Evolutionary conservation across 2,888 invertebrate genomes (phyloP).

Genomic region (Epinotia bilunana): DNA sequence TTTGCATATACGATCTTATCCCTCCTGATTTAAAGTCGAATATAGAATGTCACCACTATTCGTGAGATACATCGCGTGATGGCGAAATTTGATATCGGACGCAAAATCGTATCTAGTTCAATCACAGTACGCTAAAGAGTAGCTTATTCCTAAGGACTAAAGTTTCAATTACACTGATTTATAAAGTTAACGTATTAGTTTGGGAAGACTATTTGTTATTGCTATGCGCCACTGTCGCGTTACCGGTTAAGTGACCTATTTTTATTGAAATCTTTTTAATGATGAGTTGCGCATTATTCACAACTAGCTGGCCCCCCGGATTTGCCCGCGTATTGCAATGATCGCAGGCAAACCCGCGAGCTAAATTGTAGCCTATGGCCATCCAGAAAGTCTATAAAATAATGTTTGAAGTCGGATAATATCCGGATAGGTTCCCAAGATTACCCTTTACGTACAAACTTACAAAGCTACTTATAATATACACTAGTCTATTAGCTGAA

Average conservation of each 20-base stretch:
- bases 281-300: background rate
- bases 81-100: background rate
- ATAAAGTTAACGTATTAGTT: background rate
- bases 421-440: too few relatives aligned
- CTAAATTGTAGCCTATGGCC: too few relatives aligned
- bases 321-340: too few relatives aligned
- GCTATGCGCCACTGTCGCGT: constrained; percentile 7
- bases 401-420: too few relatives aligned
- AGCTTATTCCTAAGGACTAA: background rate
- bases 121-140: background rate
- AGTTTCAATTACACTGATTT: background rate
- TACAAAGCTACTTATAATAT: too few relatives aligned
- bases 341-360: too few relatives aligned
- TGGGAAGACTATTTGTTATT: background rate
- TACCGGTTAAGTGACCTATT: constrained; percentile 17
- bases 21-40: background rate
- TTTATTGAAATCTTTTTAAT: constrained; percentile 4
- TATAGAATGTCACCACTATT: background rate
- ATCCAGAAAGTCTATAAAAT: too few relatives aligned
- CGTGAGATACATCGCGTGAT: constrained; percentile 33
- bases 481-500: too few relatives aligned
- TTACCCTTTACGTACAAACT: too few relatives aligned
- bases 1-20: background rate
- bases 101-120: background rate
- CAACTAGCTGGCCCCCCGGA: too few relatives aligned